Conservation (phyloP, 2,797 vertebrate species). For the Rachycentron canadum region DNA sequence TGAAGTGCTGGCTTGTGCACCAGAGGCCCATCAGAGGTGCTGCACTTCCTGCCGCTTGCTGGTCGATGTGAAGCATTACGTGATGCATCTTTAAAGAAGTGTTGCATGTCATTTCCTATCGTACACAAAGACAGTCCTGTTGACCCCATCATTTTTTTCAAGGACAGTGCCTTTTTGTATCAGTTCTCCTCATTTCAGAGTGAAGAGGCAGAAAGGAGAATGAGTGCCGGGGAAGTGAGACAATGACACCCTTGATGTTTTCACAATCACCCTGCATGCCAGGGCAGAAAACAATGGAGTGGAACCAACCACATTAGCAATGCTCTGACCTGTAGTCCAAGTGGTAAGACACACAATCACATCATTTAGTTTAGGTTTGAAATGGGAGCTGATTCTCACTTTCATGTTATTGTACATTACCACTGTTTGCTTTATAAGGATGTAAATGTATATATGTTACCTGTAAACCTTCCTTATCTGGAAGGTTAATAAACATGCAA, state of each 20-base stretch:
- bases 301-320: slow-evolving; percentile 17
- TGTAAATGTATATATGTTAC: too few relatives aligned
- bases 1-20: background rate
- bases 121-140: slow-evolving; percentile 11
- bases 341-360: background rate
- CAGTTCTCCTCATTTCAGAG: slow-evolving; percentile 7
- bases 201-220: slow-evolving; percentile 12
- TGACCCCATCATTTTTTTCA: slow-evolving; percentile 19
- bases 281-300: slow-evolving; percentile 18
- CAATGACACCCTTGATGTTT: slow-evolving; percentile 26
- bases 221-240: background rate
- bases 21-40: background rate
- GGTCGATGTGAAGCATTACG: slow-evolving; percentile 1
- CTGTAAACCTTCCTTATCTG: too few relatives aligned
- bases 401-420: background rate
- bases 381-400: background rate
- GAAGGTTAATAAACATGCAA: too few relatives aligned
- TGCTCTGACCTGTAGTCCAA: background rate
- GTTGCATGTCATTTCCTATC: slow-evolving; percentile 6
- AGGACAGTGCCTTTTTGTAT: slow-evolving; percentile 9
- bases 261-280: slow-evolving; percentile 6
- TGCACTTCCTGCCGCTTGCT: background rate
- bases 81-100: slow-evolving; percentile 26
- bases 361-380: background rate
- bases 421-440: background rate